phyloP scores from a whole-genome alignment of 2,113 vertebrate species.

The Regulus satrapa region DNA sequence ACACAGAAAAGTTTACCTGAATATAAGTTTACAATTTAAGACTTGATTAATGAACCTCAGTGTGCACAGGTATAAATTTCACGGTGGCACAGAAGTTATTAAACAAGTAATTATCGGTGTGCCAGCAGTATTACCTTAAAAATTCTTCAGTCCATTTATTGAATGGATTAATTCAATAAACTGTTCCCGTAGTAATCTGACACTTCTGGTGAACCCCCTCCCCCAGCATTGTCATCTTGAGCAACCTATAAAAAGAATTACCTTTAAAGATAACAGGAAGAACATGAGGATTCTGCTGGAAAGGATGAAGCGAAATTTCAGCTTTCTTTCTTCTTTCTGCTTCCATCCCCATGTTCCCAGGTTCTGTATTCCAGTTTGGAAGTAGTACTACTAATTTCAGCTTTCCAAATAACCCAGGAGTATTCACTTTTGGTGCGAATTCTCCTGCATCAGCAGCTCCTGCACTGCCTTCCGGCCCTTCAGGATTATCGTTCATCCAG shows the following conservation, averaged over 20 bases:
- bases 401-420: slow-evolving; percentile 70
- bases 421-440: slow-evolving; percentile 86
- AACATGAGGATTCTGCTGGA: not conserved
- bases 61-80: not conserved
- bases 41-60: not conserved
- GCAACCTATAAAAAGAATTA: not conserved
- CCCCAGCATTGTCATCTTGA: not conserved
- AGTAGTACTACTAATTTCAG: slow-evolving; percentile 78
- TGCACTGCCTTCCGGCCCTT: slow-evolving; percentile 71
- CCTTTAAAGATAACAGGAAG: not conserved
- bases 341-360: slow-evolving; percentile 37
- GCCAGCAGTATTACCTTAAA: not conserved
- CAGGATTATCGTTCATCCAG: slow-evolving; percentile 80
- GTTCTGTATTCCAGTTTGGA: slow-evolving; percentile 86
- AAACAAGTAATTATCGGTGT: not conserved
- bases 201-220: not conserved
- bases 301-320: not conserved
- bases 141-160: not conserved
- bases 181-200: not conserved
- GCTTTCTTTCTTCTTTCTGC: not conserved
- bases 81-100: not conserved
- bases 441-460: slow-evolving; percentile 66
- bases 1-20: not conserved
- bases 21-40: not conserved
- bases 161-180: not conserved